Evolutionary conservation across 2,888 invertebrate genomes (phyloP).

Genomic region (Perizoma flavofasciatum): DNA sequence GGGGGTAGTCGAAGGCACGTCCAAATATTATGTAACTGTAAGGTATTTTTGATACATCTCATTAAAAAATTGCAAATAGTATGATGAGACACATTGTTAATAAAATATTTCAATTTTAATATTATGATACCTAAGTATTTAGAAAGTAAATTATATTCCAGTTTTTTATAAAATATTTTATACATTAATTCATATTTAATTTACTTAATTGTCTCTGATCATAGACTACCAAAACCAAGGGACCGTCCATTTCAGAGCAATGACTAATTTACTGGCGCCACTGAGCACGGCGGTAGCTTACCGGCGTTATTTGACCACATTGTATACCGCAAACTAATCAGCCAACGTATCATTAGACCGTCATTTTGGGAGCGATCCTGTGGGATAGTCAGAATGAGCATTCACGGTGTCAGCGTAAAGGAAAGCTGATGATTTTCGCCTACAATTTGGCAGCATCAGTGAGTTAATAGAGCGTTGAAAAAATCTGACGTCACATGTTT

Average conservation of each 20-base stretch:
- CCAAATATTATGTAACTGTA: too few relatives aligned
- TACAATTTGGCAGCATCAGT: conserved; percentile 8
- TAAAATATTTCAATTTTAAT: too few relatives aligned
- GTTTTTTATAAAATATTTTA: not conserved
- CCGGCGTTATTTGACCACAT: conserved; percentile 55
- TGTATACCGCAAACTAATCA: conserved; percentile 79
- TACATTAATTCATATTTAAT: conserved; percentile 13
- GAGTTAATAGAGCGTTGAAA: not conserved
- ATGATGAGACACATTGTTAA: too few relatives aligned
- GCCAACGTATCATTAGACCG: conserved; percentile 74
- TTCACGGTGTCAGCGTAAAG: conserved; percentile 2
- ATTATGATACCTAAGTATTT: too few relatives aligned
- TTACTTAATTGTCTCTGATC: conserved; percentile 29
- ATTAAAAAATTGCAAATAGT: too few relatives aligned
- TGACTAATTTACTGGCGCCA: conserved; percentile 77
- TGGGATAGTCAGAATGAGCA: conserved; percentile 45
- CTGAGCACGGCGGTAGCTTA: conserved; percentile 35
- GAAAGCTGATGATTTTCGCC: conserved; percentile 6
- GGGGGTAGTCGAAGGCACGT: too few relatives aligned
- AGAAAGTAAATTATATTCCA: too few relatives aligned
- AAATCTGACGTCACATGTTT: not conserved
- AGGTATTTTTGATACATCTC: too few relatives aligned
- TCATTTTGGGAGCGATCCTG: conserved; percentile 65
- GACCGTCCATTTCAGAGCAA: conserved; percentile 51
- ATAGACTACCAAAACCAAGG: conserved; percentile 41